A percentile compares a stretch with the other conserved stretches of the same genome.
These are phyloP conservation scores for Hesperia comma DNA, from an alignment of 2,888 invertebrate genomes.

Conservation along the genomic window DNA sequence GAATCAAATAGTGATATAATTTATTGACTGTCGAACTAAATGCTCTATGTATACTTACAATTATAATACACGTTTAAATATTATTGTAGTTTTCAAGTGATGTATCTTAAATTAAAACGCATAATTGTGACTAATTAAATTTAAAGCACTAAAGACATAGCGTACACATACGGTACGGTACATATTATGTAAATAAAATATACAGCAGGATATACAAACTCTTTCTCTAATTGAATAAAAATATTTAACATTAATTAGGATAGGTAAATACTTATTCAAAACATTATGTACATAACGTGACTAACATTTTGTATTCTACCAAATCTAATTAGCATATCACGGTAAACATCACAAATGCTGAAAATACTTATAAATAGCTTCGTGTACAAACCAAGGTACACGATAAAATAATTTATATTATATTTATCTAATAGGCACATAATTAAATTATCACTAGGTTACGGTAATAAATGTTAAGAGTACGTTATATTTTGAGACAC, in stretches of 20 bases:
- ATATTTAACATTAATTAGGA: not conserved
- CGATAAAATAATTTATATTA: constrained; percentile 6
- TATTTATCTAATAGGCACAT: constrained; percentile 7
- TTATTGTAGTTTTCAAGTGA: not conserved
- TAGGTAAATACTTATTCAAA: not conserved
- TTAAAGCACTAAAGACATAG: not conserved
- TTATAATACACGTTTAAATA: not conserved
- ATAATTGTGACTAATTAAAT: not conserved
- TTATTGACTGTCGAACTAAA: not conserved
- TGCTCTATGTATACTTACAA: not conserved
- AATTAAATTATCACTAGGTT: not conserved
- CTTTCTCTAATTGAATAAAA: not conserved
- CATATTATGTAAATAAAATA: not conserved
- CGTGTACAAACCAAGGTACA: not conserved
- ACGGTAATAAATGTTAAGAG: not conserved
- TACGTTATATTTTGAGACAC: not conserved
- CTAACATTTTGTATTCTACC: constrained; percentile 6
- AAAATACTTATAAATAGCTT: constrained; percentile 3
- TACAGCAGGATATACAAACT: not conserved
- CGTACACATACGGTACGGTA: too few species aligned
- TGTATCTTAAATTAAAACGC: constrained; percentile 1
- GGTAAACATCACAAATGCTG: not conserved
- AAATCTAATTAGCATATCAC: constrained; percentile 2
- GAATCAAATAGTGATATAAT: not conserved
- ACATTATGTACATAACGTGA: constrained; percentile 9